Evolutionary conservation across 1,140 invertebrate genomes (phyloP).

Genomic region (Drosophila ercepeae): DNA sequence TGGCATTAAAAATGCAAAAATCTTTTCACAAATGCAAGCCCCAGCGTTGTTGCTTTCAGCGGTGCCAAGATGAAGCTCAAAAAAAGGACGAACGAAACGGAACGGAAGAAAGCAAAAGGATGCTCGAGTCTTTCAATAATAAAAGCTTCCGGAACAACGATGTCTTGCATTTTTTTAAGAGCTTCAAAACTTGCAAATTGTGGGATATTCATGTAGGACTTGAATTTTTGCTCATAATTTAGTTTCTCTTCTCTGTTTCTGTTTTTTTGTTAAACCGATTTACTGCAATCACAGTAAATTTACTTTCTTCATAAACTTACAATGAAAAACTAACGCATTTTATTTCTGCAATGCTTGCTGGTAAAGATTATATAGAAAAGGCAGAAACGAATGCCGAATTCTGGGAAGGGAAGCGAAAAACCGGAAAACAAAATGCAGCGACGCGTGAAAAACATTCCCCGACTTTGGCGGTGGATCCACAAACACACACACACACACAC

Average conservation of each 20-base stretch:
- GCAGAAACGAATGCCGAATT: background rate
- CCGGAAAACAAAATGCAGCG: slow-evolving; percentile 76
- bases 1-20: slow-evolving; percentile 71
- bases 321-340: background rate
- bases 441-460: slow-evolving; percentile 78
- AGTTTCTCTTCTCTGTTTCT: background rate
- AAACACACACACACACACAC: slow-evolving; percentile 8
- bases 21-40: slow-evolving; percentile 67
- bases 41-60: slow-evolving; percentile 50
- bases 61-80: slow-evolving; percentile 25
- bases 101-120: slow-evolving; percentile 11
- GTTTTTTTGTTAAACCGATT: background rate
- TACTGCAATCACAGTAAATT: background rate
- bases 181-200: background rate
- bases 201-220: background rate
- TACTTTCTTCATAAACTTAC: background rate
- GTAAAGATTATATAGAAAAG: slow-evolving; percentile 55
- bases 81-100: slow-evolving; percentile 2
- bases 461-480: slow-evolving; percentile 44
- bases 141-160: slow-evolving; percentile 34
- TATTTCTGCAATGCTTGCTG: slow-evolving; percentile 8
- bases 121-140: slow-evolving; percentile 55
- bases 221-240: background rate
- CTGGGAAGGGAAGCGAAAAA: slow-evolving; percentile 13
- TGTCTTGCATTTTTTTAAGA: background rate